Evolutionary conservation across 2,797 vertebrate genomes (phyloP).

Genomic region (Pterois miles): DNA sequence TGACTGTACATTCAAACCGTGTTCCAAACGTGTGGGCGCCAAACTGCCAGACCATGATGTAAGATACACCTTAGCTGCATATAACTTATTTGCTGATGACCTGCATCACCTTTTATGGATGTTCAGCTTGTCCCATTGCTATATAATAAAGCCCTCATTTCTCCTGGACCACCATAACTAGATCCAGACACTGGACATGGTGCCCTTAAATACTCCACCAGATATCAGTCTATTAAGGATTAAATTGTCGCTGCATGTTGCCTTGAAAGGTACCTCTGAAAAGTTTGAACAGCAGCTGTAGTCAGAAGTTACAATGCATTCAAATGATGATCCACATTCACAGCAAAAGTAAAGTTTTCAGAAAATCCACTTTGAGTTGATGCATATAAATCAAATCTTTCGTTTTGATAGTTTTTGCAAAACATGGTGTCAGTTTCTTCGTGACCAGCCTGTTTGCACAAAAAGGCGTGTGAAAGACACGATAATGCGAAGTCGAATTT

Average conservation of each 20-base stretch:
- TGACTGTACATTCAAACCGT: neutral
- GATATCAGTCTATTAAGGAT: neutral
- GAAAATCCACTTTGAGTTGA: no score
- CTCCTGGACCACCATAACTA: neutral
- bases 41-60: slow-evolving; percentile 13
- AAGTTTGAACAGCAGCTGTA: neutral
- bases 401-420: no score
- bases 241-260: neutral
- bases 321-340: neutral
- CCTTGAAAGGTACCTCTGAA: neutral
- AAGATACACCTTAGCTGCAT: slow-evolving; percentile 40
- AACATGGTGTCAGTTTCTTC: no score
- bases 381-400: no score
- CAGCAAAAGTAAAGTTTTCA: no score
- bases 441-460: no score
- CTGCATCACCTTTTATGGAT: slow-evolving; percentile 35
- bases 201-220: neutral
- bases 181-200: neutral
- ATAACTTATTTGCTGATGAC: slow-evolving; percentile 30
- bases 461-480: no score
- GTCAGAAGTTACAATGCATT: neutral
- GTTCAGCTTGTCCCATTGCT: slow-evolving; percentile 13
- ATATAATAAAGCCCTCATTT: slow-evolving; percentile 14
- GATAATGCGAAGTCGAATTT: no score
- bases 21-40: neutral